Base-by-base conservation (phyloP, 2,113 vertebrate species). In the Ptilorrhoa leucosticta region DNA sequence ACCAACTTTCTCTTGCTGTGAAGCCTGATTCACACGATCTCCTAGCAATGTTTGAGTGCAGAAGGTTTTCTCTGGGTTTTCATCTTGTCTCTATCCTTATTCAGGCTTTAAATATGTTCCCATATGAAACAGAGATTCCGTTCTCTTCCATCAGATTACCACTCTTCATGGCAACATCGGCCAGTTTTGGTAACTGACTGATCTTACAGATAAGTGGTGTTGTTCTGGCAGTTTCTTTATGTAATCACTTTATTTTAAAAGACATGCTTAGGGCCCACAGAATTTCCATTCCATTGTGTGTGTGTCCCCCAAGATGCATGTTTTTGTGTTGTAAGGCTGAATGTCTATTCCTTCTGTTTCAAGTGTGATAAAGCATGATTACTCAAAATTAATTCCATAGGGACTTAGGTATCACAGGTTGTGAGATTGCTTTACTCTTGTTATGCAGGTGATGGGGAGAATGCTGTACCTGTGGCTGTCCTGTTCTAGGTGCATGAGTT, bases 301-400 rank as follows among this genome's bases (percentile, higher is more conserved):
- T n/a, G 7, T 47, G 14, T 30, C 3, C 6, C 9, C 20, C 8
- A 2, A 35, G 20, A 17, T 42, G 13, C 7, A 1, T n/a, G 19
- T 4, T 31, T 64, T 68, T 85, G 23, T 69, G 47, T 53, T 47
- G 45, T 37, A 90, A 92, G 37, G 47, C 28, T 71, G 47, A 53
- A 27, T 80, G 80, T 80, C 15, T 76, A 0, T 79, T 79, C 12
- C 14, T 69, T 45, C 26, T 47, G 7, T 68, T 84, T 53, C 0
- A 3, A 45, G 16, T 24, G 11, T 69, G 35, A 64, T 33, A 45
- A 58, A 66, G 15, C 33, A 17, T 13, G 26, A 54, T 12, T 45
- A 18, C 15, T 9, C 19, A 48, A 63, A 56, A 23, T 53, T 44
- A 68, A n/a, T n/a, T 71, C 18, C 27, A 7, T 9, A 63, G 40